Conservation (phyloP, 1,140 invertebrate species). For the Anthonomus grandis region DNA sequence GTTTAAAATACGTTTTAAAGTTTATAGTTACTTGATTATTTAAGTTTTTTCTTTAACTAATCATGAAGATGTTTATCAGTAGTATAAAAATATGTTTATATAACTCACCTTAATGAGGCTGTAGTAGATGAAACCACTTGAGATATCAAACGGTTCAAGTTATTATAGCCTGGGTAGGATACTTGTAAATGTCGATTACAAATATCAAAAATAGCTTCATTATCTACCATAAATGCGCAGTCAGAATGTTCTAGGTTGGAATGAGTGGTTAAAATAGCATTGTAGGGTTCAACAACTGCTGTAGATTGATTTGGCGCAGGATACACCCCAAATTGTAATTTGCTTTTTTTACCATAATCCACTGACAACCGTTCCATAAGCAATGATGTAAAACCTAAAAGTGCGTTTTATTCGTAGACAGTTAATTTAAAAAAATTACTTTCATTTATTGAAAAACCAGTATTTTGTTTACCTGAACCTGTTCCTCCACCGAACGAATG, state of each 20-base stretch:
- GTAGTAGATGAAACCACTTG: conserved; percentile 54
- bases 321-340: conserved; percentile 86
- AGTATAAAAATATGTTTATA: too few species aligned
- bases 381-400: conserved; percentile 73
- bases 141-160: conserved; percentile 77
- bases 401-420: too few species aligned
- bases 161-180: conserved; percentile 75
- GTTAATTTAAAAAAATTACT: too few species aligned
- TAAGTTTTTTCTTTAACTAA: too few species aligned
- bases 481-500: conserved; percentile 85
- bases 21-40: too few species aligned
- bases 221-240: conserved; percentile 83
- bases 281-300: conserved; percentile 84
- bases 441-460: too few species aligned
- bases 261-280: conserved; percentile 75
- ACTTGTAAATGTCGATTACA: conserved; percentile 84
- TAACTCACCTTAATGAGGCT: conserved; percentile 53
- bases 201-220: conserved; percentile 89
- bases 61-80: too few species aligned
- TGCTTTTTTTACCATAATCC: conserved; percentile 86
- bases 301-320: conserved; percentile 85
- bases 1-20: too few species aligned
- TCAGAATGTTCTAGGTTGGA: conserved; percentile 77
- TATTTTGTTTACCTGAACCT: conserved; percentile 75
- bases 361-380: conserved; percentile 84